Conservation (phyloP, 2,797 vertebrate genomes). For the Xenentodon cancila region DNA sequence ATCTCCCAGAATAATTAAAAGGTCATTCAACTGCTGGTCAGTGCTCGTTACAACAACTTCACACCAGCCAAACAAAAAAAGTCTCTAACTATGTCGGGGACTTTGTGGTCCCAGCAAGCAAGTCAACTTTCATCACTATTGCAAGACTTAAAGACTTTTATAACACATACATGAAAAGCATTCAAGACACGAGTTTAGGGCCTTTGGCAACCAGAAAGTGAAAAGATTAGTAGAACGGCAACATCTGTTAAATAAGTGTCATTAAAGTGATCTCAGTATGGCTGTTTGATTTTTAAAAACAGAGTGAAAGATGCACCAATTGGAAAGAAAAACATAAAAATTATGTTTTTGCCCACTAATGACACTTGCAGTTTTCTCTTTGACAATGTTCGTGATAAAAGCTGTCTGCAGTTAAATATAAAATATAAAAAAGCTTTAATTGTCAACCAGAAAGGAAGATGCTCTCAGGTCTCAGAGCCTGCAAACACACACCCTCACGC, state of each 20-base stretch:
- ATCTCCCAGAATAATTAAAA: no score
- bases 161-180: background rate
- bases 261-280: background rate
- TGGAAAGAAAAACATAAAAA: background rate
- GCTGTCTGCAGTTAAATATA: background rate
- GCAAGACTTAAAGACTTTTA: background rate
- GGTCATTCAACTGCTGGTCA: background rate
- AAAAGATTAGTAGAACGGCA: background rate
- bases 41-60: background rate
- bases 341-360: background rate
- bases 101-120: background rate
- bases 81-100: background rate
- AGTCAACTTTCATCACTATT: background rate
- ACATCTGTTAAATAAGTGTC: conserved; percentile 1
- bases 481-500: conserved; percentile 29
- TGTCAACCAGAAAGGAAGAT: conserved; percentile 19
- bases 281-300: background rate
- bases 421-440: conserved; percentile 13
- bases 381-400: conserved; percentile 9
- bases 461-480: conserved; percentile 10
- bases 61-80: background rate
- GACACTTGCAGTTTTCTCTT: conserved; percentile 6
- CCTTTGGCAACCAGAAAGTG: background rate
- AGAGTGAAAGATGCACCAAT: conserved; percentile 4
- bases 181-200: background rate